phyloP scores from a whole-genome alignment of 2,113 vertebrate genomes.

The Lichenostomus cassidix region DNA sequence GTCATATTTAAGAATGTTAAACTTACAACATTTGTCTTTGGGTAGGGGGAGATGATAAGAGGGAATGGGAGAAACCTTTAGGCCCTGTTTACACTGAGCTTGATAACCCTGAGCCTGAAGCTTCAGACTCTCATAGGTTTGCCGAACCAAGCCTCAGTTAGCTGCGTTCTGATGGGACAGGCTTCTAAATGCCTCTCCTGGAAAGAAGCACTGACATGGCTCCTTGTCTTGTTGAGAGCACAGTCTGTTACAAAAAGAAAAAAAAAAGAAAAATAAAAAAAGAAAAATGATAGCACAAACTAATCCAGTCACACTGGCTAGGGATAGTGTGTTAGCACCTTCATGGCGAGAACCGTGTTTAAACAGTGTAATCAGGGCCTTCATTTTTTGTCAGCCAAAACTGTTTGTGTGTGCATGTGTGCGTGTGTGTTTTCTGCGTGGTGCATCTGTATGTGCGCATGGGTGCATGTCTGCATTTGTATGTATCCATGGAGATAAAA shows the following conservation, averaged over 20 bases:
- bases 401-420: background rate
- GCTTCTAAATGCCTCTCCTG: background rate
- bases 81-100: constrained; percentile 49
- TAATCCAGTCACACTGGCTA: constrained; percentile 8
- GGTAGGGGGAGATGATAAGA: constrained; percentile 1
- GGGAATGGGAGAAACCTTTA: constrained; percentile 20
- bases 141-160: background rate
- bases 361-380: constrained; percentile 55
- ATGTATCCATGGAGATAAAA: constrained; percentile 74
- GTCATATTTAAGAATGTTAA: constrained; percentile 53
- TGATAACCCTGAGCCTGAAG: constrained; percentile 23
- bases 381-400: constrained; percentile 63
- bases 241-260: background rate
- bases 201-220: background rate
- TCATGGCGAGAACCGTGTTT: constrained; percentile 10
- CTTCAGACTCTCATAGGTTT: constrained; percentile 12
- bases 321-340: constrained; percentile 53
- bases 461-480: background rate
- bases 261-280: no score
- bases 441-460: background rate
- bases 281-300: background rate
- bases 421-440: background rate
- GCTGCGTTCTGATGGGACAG: background rate
- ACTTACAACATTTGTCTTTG: constrained; percentile 39
- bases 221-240: background rate